phyloP scores from a whole-genome alignment of 2,113 vertebrate genomes.

The Chroicocephalus ridibundus region DNA sequence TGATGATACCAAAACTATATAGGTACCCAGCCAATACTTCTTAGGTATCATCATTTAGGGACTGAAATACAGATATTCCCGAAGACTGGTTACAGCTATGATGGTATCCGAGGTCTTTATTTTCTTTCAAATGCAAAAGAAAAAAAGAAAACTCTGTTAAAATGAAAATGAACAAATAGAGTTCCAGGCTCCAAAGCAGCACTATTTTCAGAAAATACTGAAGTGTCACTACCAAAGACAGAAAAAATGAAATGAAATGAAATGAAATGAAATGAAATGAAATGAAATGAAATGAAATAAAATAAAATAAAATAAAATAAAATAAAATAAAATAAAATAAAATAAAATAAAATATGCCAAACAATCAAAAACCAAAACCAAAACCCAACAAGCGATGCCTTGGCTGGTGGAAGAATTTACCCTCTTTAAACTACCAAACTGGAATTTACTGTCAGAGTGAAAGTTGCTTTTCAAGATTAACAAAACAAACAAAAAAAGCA shows the following conservation, averaged over 20 bases:
- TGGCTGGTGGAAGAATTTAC: not conserved
- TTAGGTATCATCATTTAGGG: not conserved
- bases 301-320: not conserved
- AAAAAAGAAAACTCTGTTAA: not conserved
- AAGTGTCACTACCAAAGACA: not conserved
- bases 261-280: not conserved
- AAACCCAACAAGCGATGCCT: not conserved
- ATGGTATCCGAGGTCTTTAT: not conserved
- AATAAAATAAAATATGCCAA: not conserved
- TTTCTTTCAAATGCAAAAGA: not conserved
- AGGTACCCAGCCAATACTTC: not conserved
- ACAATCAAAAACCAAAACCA: not conserved
- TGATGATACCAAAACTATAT: not conserved
- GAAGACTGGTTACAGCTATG: not conserved
- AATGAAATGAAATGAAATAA: not conserved
- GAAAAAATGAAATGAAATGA: not conserved
- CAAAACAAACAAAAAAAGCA: not conserved
- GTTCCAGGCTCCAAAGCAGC: not conserved
- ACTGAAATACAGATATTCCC: not conserved
- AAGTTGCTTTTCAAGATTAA: not conserved
- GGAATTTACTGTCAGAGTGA: not conserved
- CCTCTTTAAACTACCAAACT: not conserved
- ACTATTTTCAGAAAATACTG: not conserved
- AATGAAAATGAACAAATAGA: not conserved
- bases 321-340: not conserved